Evolutionary conservation across 2,113 vertebrate species (phyloP), one percentile per base, ranked within the genome.

Genomic region (Chloroceryle aenea): DNA sequence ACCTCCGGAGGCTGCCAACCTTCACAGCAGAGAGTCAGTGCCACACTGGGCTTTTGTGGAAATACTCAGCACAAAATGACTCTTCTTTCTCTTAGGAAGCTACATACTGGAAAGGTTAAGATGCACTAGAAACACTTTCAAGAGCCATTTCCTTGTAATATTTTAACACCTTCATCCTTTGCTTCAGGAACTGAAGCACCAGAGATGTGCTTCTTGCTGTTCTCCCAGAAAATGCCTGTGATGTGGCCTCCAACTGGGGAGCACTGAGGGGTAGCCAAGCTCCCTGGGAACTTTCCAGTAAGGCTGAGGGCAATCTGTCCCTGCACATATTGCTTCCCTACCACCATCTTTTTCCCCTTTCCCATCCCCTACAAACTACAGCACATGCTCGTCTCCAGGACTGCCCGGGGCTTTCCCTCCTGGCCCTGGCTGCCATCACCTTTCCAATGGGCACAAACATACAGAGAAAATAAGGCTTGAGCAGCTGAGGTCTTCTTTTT

Each of bases 311-410:
- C 20, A 66, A 22, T 32, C 80, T 85, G 23, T 69, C 58, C n/a
- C 32, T 77, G 36, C 7, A 20, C 2, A 0, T 71, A 47, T 3
- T 3, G 2, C 67, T 67, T 55, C 21, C 16, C 15, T 67, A 63
- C 7, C 16, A 2, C 3, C 14, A 38, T 25, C 26, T 61, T 78
- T 34, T 63, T 47, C 20, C 9, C 14, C 69, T 75, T 69, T 34
- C 40, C 36, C 53, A 61, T 36, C 15, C 14, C 11, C 13, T 30
- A 20, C 20, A 42, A 36, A 78, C 3, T 36, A 14, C 34, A 64
- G 43, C 1, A 0, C 16, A 34, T 0, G 0, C 30, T 50, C 3
- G 0, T 10, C 11, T 32, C 4, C 0, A 1, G 69, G 30, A 30
- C 43, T 58, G 53, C 45, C 38, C 25, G 5, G 15, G 13, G 36